phyloP scores from a whole-genome alignment of 1,140 invertebrate species.

The Muscidifurax raptorellus region DNA sequence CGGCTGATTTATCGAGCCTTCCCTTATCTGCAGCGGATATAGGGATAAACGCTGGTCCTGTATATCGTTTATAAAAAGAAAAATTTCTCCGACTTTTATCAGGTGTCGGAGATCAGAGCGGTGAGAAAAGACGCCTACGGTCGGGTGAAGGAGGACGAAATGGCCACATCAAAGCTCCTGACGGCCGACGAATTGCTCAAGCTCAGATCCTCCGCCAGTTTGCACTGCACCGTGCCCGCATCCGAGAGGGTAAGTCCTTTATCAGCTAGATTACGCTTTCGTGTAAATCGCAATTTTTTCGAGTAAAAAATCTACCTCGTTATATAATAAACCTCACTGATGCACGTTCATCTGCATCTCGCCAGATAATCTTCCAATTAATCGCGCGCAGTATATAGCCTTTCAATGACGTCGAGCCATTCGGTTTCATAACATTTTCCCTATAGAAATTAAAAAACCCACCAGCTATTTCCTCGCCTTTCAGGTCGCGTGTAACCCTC shows the following conservation, averaged over 20 bases:
- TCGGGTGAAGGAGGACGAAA: constrained; percentile 35
- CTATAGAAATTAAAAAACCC: too few species aligned
- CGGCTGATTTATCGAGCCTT: too few species aligned
- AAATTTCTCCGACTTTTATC: not conserved
- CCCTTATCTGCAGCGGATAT: too few species aligned
- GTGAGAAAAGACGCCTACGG: constrained; percentile 38
- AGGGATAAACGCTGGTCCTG: too few species aligned
- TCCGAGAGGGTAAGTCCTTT: constrained; percentile 56
- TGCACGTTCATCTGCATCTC: too few species aligned
- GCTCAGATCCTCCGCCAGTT: constrained; percentile 70
- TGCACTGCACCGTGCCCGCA: constrained; percentile 68
- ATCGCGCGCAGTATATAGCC: too few species aligned
- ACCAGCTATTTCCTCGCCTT: not conserved
- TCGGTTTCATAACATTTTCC: too few species aligned
- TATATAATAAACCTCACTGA: not conserved
- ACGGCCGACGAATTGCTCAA: constrained; percentile 64
- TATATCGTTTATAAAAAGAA: too few species aligned
- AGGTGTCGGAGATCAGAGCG: constrained; percentile 29
- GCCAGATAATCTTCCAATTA: too few species aligned
- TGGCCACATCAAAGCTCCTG: constrained; percentile 49
- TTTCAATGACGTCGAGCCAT: too few species aligned
- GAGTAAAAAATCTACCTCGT: not conserved
- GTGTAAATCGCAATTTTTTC: too few species aligned
- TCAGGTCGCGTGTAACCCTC: constrained; percentile 75
- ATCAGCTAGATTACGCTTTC: not conserved